phyloP scores from a whole-genome alignment of 30 jellyfish, hydroid and myxozoan species.

The Pseudorhiza aurosa region DNA sequence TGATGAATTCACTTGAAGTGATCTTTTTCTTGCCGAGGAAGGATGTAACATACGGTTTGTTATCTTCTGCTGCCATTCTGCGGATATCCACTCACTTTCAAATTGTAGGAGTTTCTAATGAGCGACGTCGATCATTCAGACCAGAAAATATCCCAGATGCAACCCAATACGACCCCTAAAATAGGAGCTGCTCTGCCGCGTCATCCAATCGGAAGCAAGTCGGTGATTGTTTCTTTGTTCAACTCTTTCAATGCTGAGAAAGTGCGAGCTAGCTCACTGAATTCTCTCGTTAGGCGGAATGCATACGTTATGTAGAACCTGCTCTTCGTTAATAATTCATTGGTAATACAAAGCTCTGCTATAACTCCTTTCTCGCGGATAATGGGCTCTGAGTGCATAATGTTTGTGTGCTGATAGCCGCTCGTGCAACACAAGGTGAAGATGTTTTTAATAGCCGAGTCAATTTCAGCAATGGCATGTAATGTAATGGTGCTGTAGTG shows the following conservation, averaged over 20 bases:
- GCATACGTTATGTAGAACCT: slow-evolving; percentile 7
- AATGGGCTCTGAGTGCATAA: background rate
- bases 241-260: slow-evolving; percentile 4
- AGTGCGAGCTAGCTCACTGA: background rate
- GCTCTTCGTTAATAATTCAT: slow-evolving; percentile 36
- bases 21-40: slow-evolving; percentile 78
- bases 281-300: too few relatives aligned
- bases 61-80: slow-evolving; percentile 53
- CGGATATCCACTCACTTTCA: background rate
- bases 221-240: slow-evolving; percentile 20
- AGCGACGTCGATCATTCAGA: background rate
- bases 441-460: too few relatives aligned
- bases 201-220: slow-evolving; percentile 16
- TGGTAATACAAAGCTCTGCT: background rate
- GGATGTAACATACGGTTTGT: slow-evolving; percentile 64
- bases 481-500: too few relatives aligned
- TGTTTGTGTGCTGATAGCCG: too few relatives aligned
- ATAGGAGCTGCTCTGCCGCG: background rate
- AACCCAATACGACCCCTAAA: slow-evolving; percentile 14
- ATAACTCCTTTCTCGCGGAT: background rate
- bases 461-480: too few relatives aligned
- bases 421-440: too few relatives aligned
- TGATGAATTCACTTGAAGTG: slow-evolving; percentile 78
- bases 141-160: background rate
- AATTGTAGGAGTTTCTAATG: background rate